A percentile compares a stretch with the other conserved stretches of the same genome.
Evolutionary conservation across 2,797 vertebrate species (phyloP).

Genomic region (Peromyscus eremicus): DNA sequence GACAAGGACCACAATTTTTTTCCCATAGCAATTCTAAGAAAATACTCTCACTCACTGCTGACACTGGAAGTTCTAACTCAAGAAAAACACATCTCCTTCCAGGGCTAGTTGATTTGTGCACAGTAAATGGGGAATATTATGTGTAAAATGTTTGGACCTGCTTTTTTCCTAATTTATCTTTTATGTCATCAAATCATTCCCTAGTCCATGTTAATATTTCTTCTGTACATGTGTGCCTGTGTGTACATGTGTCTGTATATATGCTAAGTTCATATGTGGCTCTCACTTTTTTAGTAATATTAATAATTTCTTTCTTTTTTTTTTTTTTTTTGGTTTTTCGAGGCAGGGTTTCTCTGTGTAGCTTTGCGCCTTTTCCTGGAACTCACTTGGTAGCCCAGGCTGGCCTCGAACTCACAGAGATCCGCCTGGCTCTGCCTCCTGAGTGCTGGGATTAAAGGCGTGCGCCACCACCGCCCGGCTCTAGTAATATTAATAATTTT

Average conservation of each 20-base stretch:
- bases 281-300: conserved; percentile 3
- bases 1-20: neutral
- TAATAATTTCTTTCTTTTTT: too few species aligned
- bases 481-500: neutral
- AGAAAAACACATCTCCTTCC: conserved; percentile 50
- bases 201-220: conserved; percentile 1
- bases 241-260: too few species aligned
- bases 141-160: conserved; percentile 37
- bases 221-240: neutral
- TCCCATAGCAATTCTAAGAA: conserved; percentile 24
- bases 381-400: too few species aligned
- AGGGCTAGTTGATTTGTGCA: conserved; percentile 30
- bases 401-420: too few species aligned
- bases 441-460: too few species aligned
- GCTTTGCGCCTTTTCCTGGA: too few species aligned
- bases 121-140: conserved; percentile 22
- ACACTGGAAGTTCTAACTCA: conserved; percentile 45
- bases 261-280: neutral
- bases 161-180: conserved; percentile 23
- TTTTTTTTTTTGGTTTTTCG: too few species aligned
- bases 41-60: neutral
- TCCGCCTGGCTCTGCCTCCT: too few species aligned
- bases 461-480: too few species aligned
- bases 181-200: neutral
- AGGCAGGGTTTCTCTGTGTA: too few species aligned